Evolutionary conservation across 2,888 invertebrate genomes (phyloP), one percentile per base, ranked within the genome.

Genomic region (Nephrotoma flavescens): DNA sequence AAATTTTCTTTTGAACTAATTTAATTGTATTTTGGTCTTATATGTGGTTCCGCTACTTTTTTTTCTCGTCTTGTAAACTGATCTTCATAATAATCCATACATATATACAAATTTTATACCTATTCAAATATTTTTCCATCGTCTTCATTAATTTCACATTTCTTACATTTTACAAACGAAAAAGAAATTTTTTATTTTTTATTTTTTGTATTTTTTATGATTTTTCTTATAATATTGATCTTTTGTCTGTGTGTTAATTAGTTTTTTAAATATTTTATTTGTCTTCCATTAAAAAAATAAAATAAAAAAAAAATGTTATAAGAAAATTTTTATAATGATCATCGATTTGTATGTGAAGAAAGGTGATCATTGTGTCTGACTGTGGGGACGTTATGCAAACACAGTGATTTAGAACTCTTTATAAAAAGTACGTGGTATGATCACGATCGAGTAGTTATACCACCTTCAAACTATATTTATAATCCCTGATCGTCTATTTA

Each of bases 251-350:
- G 84, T 84, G 84, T 84, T 84, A 84, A 84, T 84, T 84, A 41
- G 84, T 84, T 84, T 84, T 84, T 42, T 42, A 84, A 84, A 84
- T 84, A 84, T 84, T 42, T 84, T 84, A 84, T 84, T 84, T 84
- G 84, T 42, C 84, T 84, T 84, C 42, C 84, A 84, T 84, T 84
- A 84, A 84, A 42, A n/a, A 84, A 42, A 31, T 31, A 31, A 31
- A 84, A 84, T 15, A 19, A 19, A 84, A 84, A 83, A 52, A 52
- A 57, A 57, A 15, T 57, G 52, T 71, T 71, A 71, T 71, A 71
- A 71, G 71, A 71, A 71, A 71, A 71, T 71, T 71, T 31, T 31
- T 71, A 71, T 71, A 71, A 71, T 71, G 71, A 71, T 71, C 71
- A 71, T 71, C 71, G 71, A 71, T 71, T 71, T 71, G 71, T 71